Evolutionary conservation across 2,888 invertebrate species (phyloP).

Genomic region (Margaritifera margaritifera): DNA sequence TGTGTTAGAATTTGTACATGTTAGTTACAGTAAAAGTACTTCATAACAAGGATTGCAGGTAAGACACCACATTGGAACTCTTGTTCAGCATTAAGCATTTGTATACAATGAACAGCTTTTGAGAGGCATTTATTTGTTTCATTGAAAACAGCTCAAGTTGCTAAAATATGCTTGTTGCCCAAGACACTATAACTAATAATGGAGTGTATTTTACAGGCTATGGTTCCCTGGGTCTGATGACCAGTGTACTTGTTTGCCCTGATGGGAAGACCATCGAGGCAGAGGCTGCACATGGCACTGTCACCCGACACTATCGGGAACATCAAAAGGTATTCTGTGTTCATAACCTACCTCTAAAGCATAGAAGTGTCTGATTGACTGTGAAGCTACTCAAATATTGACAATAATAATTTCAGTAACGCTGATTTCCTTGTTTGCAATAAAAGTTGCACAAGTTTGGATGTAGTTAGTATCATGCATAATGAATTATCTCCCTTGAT

Average conservation of each 20-base stretch:
- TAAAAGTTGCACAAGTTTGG: too few species aligned
- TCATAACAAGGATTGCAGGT: background rate
- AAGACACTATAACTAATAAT: too few species aligned
- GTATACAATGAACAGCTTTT: too few species aligned
- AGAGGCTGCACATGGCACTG: slow-evolving; percentile 78
- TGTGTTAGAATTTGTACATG: background rate
- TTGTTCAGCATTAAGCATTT: too few species aligned
- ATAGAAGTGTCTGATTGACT: too few species aligned
- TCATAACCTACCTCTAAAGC: background rate
- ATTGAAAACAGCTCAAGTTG: too few species aligned
- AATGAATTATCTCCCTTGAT: too few species aligned
- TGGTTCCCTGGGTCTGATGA: slow-evolving; percentile 88
- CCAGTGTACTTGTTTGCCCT: slow-evolving; percentile 77
- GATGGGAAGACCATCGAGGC: slow-evolving; percentile 78
- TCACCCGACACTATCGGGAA: slow-evolving; percentile 79
- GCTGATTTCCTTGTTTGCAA: too few species aligned
- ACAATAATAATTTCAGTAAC: background rate
- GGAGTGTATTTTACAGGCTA: slow-evolving; percentile 69
- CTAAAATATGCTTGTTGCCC: too few species aligned
- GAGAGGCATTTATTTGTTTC: too few species aligned
- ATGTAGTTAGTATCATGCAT: too few species aligned
- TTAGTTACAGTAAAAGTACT: background rate
- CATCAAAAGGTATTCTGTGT: slow-evolving; percentile 80
- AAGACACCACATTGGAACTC: too few species aligned
- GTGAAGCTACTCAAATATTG: background rate